A percentile compares a stretch with the other conserved stretches of the same genome.
These are phyloP conservation scores for Lophura nycthemera DNA, from an alignment of 2,113 vertebrate species.

Conservation along the genomic window DNA sequence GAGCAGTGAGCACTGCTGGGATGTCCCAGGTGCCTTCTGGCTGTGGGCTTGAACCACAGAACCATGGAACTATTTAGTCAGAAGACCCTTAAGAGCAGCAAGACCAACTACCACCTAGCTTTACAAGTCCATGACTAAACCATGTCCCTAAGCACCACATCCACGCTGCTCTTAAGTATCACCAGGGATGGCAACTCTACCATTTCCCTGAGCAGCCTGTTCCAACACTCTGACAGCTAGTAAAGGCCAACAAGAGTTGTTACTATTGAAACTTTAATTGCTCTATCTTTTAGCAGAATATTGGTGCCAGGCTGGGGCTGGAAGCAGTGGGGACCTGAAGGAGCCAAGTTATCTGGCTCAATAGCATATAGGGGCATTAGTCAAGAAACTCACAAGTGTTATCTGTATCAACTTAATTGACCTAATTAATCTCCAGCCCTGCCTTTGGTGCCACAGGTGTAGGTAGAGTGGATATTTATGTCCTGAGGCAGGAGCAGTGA, in stretches of 20 bases:
- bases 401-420: not conserved
- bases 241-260: not conserved
- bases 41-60: not conserved
- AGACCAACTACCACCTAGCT: not conserved
- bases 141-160: not conserved
- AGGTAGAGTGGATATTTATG: not conserved
- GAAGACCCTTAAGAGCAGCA: not conserved
- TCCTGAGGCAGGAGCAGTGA: not conserved
- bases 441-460: not conserved
- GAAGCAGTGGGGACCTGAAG: not conserved
- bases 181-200: not conserved
- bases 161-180: not conserved
- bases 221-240: not conserved
- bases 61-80: not conserved
- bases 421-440: not conserved
- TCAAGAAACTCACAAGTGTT: not conserved
- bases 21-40: not conserved
- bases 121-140: not conserved
- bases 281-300: not conserved
- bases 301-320: not conserved
- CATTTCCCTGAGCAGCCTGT: not conserved
- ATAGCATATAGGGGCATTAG: not conserved
- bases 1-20: not conserved
- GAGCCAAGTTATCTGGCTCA: not conserved
- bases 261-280: not conserved